Evolutionary conservation across 2,113 vertebrate species (phyloP).

Genomic region (Symphodus melops): DNA sequence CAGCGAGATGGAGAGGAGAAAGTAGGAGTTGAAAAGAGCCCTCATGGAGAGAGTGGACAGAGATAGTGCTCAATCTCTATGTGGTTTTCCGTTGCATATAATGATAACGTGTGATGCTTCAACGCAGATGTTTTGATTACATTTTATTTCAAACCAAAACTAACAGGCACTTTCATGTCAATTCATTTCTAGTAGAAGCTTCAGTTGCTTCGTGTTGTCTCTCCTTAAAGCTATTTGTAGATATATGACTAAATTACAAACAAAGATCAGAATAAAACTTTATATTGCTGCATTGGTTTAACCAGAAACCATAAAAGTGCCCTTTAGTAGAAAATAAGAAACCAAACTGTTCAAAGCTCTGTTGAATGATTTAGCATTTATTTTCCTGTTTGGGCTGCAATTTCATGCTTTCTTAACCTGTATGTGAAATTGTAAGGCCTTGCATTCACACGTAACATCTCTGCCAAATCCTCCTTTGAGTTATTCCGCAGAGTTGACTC

Average conservation of each 20-base stretch:
- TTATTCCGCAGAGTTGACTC: background rate
- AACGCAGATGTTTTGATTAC: background rate
- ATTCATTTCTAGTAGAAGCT: background rate
- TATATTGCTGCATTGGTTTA: slow-evolving; percentile 12
- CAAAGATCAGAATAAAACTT: background rate
- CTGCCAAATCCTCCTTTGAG: background rate
- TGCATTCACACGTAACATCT: background rate
- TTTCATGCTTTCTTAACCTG: background rate
- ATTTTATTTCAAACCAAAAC: background rate
- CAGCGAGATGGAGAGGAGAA: slow-evolving; percentile 2
- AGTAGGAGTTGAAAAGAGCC: slow-evolving; percentile 29
- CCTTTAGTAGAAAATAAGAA: background rate
- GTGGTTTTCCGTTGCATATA: slow-evolving; percentile 11
- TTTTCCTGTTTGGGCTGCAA: background rate
- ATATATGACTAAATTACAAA: background rate
- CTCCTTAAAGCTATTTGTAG: background rate
- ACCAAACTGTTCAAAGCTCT: background rate
- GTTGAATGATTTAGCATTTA: background rate
- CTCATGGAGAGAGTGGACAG: slow-evolving; percentile 13
- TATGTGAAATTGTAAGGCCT: background rate
- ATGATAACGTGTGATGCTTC: background rate
- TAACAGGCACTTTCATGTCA: background rate
- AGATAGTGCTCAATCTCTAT: background rate
- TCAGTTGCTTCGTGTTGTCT: background rate
- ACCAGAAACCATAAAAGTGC: background rate